These are phyloP conservation scores for Macropis europaea DNA, from an alignment of 2,888 invertebrate genomes.

Conservation along the genomic window DNA sequence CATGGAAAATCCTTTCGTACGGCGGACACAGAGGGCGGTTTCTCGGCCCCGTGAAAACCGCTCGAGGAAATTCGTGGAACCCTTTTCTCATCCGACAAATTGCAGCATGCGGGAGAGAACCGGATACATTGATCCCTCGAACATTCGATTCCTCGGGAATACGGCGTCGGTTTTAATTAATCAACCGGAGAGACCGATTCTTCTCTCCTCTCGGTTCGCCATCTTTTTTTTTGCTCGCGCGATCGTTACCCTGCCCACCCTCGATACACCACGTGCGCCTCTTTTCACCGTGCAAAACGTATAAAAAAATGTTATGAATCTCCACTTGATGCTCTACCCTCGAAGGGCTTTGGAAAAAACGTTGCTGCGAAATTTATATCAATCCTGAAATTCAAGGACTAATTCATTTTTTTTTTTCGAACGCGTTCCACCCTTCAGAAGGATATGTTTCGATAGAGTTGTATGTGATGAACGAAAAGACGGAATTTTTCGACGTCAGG, in stretches of 20 bases:
- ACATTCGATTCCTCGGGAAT: slow-evolving; percentile 66
- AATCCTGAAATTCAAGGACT: no score
- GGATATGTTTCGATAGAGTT: no score
- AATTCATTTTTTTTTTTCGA: no score
- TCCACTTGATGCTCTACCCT: no score
- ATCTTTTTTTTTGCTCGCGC: slow-evolving; percentile 42
- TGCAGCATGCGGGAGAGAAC: slow-evolving; percentile 60
- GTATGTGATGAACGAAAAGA: no score
- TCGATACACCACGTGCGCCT: no score
- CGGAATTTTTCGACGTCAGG: no score
- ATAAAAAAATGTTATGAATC: no score
- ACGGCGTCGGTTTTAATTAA: slow-evolving; percentile 70
- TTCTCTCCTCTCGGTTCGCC: slow-evolving; percentile 15
- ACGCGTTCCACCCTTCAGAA: no score
- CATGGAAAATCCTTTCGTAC: slow-evolving; percentile 48
- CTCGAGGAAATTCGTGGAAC: slow-evolving; percentile 62
- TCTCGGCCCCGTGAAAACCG: slow-evolving; percentile 55
- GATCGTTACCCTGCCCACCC: slow-evolving; percentile 49
- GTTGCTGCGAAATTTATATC: no score
- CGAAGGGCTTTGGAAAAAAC: no score
- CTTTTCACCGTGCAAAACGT: no score
- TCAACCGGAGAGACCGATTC: slow-evolving; percentile 59
- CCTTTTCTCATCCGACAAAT: slow-evolving; percentile 65
- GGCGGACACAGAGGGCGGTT: slow-evolving; percentile 40
- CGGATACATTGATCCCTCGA: slow-evolving; percentile 50